Evolutionary conservation across 2,797 vertebrate species (phyloP).

Genomic region (Amphiprion clarkii): DNA sequence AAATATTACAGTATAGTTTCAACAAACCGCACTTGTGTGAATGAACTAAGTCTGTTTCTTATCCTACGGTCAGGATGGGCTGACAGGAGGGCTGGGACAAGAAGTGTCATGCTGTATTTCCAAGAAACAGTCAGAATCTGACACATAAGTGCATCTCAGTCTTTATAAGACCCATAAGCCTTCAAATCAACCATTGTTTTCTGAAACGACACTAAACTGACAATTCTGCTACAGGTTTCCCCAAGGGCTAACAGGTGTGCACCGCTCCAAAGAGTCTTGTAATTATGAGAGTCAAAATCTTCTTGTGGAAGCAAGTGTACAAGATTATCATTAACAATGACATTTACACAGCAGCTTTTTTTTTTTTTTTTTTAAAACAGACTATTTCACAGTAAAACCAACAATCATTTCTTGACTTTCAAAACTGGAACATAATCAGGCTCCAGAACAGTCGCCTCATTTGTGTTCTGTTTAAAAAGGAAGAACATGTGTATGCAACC

Average conservation of each 20-base stretch:
- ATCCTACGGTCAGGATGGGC: neutral
- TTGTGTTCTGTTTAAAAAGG: neutral
- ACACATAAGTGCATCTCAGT: no score
- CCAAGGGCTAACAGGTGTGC: neutral
- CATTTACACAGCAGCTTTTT: neutral
- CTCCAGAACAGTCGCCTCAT: neutral
- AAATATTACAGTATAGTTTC: neutral
- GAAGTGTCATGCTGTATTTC: neutral
- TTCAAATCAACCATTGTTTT: neutral
- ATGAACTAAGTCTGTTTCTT: neutral
- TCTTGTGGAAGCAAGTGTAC: conserved; percentile 4
- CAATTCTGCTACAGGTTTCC: neutral
- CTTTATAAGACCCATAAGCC: neutral
- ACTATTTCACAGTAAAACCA: neutral
- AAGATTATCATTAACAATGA: neutral
- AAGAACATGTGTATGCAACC: conserved; percentile 16
- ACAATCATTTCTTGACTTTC: neutral
- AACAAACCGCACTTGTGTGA: neutral
- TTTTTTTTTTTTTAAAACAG: no score
- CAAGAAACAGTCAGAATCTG: no score
- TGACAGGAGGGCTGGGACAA: neutral
- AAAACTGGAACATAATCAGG: conserved; percentile 2
- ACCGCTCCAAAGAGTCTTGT: neutral
- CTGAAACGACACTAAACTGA: neutral
- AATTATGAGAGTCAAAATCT: neutral